Base-by-base conservation (phyloP, 2,888 invertebrate genomes). In the Tuta absoluta region DNA sequence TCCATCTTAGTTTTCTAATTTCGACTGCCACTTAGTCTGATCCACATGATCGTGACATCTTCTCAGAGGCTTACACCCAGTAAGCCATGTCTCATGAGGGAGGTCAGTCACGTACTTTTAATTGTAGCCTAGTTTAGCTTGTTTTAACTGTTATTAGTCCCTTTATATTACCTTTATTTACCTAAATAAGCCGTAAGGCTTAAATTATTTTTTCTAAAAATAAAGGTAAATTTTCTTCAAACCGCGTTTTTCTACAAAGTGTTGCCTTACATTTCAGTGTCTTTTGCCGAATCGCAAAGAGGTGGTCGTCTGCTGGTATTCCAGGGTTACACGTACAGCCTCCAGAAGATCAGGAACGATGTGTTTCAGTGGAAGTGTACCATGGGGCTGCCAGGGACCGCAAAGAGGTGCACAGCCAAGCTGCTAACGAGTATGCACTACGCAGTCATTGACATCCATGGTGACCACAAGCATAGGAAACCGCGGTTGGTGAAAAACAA, bases 211-310 rank as follows among this genome's bases (percentile, higher is more conserved):
- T 7, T 33, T 33, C 8, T 33, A 33, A 33, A 7, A 7, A 7
- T 33, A 7, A 7, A 33, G 4, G 8, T 33, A 8, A 33, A 7
- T 38, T 5, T 41, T 17, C 17, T 5, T 3, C 8, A 45, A 45
- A 17, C 3, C 17, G 3, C 0, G 5, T 51, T 7, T 19, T 51
- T 48, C 7, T 5, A 45, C 45, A 45, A n/a, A 45, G 45, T 45
- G n/a, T 17, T 45, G 45, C 8, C n/a, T 45, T 45, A 4, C n/a
- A 63, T 84, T 85, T 72, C 80, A 85, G 86, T 86, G 62, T 66
- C 69, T 2, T 85, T 86, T 72, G 81, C 79, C 37, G 69, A 73
- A 68, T 86, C 86, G 14, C 86, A 84, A 71, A 78, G 85, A 71
- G 86, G 86, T 0, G 81, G 81, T 0, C 75, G 74, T 10, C 79